Conservation (phyloP, 2,113 vertebrate genomes). For the Callipepla squamata region DNA sequence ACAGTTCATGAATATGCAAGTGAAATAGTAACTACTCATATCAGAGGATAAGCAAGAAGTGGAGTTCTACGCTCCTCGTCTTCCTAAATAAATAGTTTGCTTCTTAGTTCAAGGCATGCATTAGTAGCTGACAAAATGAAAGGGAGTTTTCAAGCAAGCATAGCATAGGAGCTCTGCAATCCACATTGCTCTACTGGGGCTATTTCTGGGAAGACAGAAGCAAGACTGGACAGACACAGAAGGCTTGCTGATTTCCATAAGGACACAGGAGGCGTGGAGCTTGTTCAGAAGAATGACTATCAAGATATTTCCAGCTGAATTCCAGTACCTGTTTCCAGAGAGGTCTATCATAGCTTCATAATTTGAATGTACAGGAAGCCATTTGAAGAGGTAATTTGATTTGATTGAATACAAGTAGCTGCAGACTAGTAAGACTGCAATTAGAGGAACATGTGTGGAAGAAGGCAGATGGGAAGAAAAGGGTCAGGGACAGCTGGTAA, state of each 20-base stretch:
- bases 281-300: neutral
- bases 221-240: neutral
- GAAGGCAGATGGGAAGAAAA: neutral
- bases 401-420: neutral
- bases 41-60: neutral
- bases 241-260: neutral
- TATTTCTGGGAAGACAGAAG: neutral
- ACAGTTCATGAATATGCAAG: neutral
- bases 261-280: neutral
- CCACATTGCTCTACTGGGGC: neutral
- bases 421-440: neutral
- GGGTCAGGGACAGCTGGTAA: neutral
- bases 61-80: neutral
- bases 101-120: neutral
- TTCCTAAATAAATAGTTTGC: neutral
- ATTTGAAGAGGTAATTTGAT: slow-evolving; percentile 38
- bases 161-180: neutral
- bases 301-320: neutral
- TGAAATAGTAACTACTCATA: neutral
- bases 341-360: neutral
- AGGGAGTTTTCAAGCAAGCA: neutral
- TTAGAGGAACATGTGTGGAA: neutral
- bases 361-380: neutral
- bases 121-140: neutral
- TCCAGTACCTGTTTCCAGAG: neutral